Percentiles rank a stretch among this genome's conserved stretches.
phyloP scores from a whole-genome alignment of 2,797 vertebrate genomes.

The Spinibarbus caldwelli region DNA sequence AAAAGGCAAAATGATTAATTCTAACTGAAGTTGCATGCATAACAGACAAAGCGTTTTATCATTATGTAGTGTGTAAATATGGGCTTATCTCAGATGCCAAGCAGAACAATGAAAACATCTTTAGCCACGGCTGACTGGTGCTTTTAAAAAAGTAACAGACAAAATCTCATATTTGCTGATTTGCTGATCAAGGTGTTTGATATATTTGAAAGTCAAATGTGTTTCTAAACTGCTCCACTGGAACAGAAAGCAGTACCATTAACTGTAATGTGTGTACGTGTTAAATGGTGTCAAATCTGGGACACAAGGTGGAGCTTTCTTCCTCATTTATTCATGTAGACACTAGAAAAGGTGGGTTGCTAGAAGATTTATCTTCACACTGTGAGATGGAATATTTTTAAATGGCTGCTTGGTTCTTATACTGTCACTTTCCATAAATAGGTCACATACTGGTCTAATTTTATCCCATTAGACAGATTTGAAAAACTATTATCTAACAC shows the following conservation, averaged over 20 bases:
- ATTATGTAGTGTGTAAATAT: neutral
- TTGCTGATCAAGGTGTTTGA: neutral
- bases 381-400: neutral
- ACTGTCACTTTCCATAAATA: neutral
- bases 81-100: neutral
- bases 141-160: neutral
- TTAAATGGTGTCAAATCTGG: neutral
- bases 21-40: neutral
- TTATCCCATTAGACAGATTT: neutral
- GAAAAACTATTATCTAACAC: neutral
- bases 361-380: neutral
- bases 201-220: neutral
- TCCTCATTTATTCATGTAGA: neutral
- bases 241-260: neutral
- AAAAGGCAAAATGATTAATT: neutral
- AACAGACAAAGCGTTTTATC: neutral
- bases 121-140: neutral
- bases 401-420: constrained; percentile 11
- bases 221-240: neutral
- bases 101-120: neutral
- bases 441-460: neutral
- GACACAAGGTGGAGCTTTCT: constrained; percentile 18
- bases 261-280: neutral
- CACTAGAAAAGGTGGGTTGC: neutral
- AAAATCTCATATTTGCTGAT: neutral